Evolutionary conservation across 35 echinoderm and acorn worm genomes (phyloP).

Genomic region (Holothuria glaberrima): DNA sequence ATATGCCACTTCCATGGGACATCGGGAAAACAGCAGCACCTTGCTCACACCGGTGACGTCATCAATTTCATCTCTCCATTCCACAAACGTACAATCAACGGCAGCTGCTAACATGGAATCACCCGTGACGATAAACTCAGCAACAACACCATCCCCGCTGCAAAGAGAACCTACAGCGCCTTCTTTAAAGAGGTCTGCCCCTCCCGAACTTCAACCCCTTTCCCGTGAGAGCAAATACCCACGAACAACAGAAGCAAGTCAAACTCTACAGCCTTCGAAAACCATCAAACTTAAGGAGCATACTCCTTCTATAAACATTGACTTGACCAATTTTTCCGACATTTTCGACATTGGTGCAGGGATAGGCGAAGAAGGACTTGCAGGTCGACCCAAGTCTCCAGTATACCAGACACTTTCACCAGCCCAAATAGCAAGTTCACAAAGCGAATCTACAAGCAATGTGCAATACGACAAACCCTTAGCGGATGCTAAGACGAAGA

Average conservation of each 20-base stretch:
- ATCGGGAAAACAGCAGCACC: background rate
- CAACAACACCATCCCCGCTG: background rate
- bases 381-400: slow-evolving; percentile 88
- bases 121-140: background rate
- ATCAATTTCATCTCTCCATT: background rate
- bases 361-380: slow-evolving; percentile 78
- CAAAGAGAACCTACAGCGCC: background rate
- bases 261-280: slow-evolving; percentile 13
- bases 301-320: slow-evolving; percentile 83
- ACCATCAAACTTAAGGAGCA: slow-evolving; percentile 79
- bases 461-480: background rate
- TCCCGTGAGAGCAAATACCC: slow-evolving; percentile 20
- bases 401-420: slow-evolving; percentile 72
- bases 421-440: background rate
- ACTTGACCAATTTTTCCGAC: slow-evolving; percentile 84
- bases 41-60: slow-evolving; percentile 57
- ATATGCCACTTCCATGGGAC: background rate
- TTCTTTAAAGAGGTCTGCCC: slow-evolving; percentile 65
- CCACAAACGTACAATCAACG: background rate
- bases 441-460: background rate
- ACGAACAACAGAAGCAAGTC: background rate
- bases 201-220: slow-evolving; percentile 73
- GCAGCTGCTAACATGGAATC: background rate
- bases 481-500: background rate
- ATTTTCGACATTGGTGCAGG: slow-evolving; percentile 86